phyloP scores from a whole-genome alignment of 1,140 invertebrate genomes.

The Latrodectus geometricus region DNA sequence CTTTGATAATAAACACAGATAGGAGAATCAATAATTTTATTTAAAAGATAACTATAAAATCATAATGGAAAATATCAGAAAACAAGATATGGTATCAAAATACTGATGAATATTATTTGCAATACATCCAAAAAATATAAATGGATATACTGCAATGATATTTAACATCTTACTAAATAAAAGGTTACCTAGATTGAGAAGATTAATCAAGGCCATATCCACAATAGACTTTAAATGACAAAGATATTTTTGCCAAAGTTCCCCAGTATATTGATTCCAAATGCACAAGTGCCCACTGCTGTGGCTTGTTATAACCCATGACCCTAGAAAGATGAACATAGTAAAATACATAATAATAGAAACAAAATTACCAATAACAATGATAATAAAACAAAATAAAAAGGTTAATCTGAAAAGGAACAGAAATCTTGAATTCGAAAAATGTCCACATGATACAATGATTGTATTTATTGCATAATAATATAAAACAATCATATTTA shows the following conservation, averaged over 20 bases:
- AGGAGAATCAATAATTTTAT: no score
- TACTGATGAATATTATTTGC: no score
- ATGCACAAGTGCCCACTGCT: constrained; percentile 16
- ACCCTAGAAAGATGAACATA: constrained; percentile 24
- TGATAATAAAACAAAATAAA: no score
- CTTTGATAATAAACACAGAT: no score
- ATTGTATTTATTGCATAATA: not conserved
- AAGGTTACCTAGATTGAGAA: constrained; percentile 31
- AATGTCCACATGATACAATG: not conserved
- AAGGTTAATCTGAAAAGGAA: not conserved
- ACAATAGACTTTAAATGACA: constrained; percentile 32
- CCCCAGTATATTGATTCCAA: constrained; percentile 31
- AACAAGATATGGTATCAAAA: no score
- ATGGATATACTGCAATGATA: no score
- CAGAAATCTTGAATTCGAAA: not conserved
- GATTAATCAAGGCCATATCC: constrained; percentile 42
- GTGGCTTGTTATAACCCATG: constrained; percentile 39
- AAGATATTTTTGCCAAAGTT: not conserved
- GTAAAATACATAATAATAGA: not conserved
- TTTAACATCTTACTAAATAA: no score
- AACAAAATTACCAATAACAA: not conserved
- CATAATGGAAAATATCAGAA: no score
- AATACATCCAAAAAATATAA: no score
- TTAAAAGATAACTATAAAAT: no score
- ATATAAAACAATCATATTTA: not conserved